Base-by-base conservation (phyloP, 2,888 invertebrate genomes). In the Mythimna pallens region DNA sequence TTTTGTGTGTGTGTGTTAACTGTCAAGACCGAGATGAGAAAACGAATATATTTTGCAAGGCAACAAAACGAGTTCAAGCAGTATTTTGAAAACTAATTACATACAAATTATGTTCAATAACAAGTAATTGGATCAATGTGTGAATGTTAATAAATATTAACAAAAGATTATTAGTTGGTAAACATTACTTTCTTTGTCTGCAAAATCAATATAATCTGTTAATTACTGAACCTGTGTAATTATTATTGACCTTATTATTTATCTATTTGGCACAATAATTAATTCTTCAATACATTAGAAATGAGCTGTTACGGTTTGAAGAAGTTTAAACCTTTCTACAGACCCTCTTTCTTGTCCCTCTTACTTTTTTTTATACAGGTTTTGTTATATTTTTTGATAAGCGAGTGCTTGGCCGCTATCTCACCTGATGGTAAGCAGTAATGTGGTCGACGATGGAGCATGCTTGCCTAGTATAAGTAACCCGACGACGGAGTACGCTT, bases 61-160 rank as follows among this genome's bases (percentile, higher is more conserved):
- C 7, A 40, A 4, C n/a, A 47, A 10, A 62, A 55, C 50, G 69
- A 69, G 55, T 76, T 30, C 30, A 62, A 43, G 7, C 14, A 64
- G 10, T 40, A 30, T n/a, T 50, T 57, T 30, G 43, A 62, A 70
- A 50, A 55, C 22, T 61, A 34, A 34, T 12, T 10, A 65, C 43
- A 34, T 40, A 65, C 30, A 63, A 78, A 63, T 57, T 57, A 52
- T 7, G 50, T 43, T 71, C 55, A 71, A 50, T n/a, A 76, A 78
- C 55, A 73, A 74, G 59, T 85, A 85, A 82, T 81, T 82, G 70
- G 79, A 84, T 76, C 72, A 82, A 82, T 85, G 79, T 81, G 83
- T 87, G 82, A 86, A 86, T 85, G 80, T 80, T 57, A 69, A 72
- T 50, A 80, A 86, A 83, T 76, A 86, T 89, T 90, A 78, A 86